Evolutionary conservation across 2,113 vertebrate species (phyloP).

Genomic region (Camelus bactrianus): DNA sequence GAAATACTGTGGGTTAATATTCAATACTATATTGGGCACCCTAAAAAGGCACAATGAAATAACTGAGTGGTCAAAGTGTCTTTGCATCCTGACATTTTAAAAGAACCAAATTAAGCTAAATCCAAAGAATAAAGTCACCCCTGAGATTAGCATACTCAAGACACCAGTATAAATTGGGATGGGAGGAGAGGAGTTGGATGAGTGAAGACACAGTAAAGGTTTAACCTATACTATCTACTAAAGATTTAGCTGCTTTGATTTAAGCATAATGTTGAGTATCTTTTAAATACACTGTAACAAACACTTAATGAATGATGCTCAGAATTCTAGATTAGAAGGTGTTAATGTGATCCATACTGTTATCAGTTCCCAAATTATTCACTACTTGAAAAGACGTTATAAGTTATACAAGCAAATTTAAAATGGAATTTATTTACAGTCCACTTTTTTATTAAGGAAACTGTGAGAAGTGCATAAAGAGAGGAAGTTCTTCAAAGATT

Average conservation of each 20-base stretch:
- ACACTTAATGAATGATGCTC: not conserved
- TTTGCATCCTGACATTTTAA: not conserved
- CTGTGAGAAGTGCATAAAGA: not conserved
- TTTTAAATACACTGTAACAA: constrained; percentile 36
- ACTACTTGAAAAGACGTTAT: not conserved
- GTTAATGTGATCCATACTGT: not conserved
- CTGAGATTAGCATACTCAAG: constrained; percentile 4
- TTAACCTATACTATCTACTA: not conserved
- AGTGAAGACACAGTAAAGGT: not conserved
- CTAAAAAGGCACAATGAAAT: not conserved
- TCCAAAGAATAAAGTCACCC: not conserved
- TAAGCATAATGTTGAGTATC: not conserved
- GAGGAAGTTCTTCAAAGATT: not conserved
- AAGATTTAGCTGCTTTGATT: constrained; percentile 30
- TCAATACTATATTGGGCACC: not conserved
- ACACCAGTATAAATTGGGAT: not conserved
- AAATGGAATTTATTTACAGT: constrained; percentile 9
- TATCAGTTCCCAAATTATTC: not conserved
- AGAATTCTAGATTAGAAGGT: not conserved
- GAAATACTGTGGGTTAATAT: not conserved
- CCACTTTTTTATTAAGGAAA: constrained; percentile 40
- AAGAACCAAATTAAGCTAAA: constrained; percentile 32
- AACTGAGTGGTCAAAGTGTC: not conserved
- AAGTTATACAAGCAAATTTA: not conserved
- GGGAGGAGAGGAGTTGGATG: not conserved